Base-by-base conservation (phyloP, 2,888 invertebrate species). In the Diplazon laetatorius region DNA sequence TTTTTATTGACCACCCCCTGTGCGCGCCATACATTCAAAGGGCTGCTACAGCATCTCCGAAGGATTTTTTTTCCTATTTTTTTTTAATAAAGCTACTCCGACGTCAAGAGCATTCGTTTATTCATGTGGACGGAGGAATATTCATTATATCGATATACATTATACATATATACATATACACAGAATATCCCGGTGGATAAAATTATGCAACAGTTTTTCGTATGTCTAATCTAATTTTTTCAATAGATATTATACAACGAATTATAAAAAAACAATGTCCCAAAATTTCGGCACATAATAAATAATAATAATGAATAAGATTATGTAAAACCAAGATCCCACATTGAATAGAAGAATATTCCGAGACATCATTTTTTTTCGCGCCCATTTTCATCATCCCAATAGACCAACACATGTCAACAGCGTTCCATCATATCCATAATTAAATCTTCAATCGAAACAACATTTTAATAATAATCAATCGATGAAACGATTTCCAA, bases 1-100 rank as follows among this genome's bases (percentile, higher is more conserved):
- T 68, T 55, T 30, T 22, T 72, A 77, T 62, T 48, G 72, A 62
- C 70, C 59, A 57, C 44, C 37, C 18, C 39, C 18, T 10, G n/a
- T 46, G 8, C 20, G 10, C 16, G 10, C 18, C 10, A 60, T 59
- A 37, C 20, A 48, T 60, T n/a, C 60, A 25, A 12, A 59, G 57
- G 39, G 46, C 14, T 16, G 44, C n/a, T 22, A 12, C 46, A 63
- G n/a, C 63, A 50, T 73, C 46, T 14, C 55, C 37, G 48, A 62
- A 57, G n/a, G 65, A 42, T 18, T 20, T 62, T 50, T 44, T n/a
- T 22, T 30, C 9, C 5, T 52, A n/a, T n/a, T 25, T 25, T 52
- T 52, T 52, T 5, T 9, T 44, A 44, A 63, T 35, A 72, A 63
- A 72, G 44, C 63, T 22, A 52, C 62, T 71, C 30, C 52, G 60